Evolutionary conservation across 2,113 vertebrate genomes (phyloP).

Genomic region (Tychaedon coryphoeus): DNA sequence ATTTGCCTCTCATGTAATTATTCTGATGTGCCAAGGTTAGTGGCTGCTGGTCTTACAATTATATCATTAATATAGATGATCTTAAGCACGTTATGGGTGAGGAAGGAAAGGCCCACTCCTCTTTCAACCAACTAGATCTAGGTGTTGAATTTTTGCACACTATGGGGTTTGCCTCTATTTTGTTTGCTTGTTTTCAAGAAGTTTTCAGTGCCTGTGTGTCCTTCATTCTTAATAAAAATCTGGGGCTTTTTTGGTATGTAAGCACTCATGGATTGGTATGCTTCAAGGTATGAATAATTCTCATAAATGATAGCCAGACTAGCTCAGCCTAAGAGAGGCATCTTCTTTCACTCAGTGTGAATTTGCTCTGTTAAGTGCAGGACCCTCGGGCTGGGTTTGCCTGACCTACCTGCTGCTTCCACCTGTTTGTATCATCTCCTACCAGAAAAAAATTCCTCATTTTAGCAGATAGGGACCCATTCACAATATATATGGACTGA

Average conservation of each 20-base stretch:
- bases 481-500: not conserved
- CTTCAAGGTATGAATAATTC: not conserved
- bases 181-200: not conserved
- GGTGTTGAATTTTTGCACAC: not conserved
- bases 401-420: not conserved
- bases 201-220: not conserved
- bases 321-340: not conserved
- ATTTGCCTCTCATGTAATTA: not conserved
- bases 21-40: not conserved
- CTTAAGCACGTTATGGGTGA: not conserved
- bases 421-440: not conserved
- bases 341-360: not conserved
- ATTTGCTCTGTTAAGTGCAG: not conserved
- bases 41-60: not conserved
- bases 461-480: not conserved
- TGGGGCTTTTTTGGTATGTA: not conserved
- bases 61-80: not conserved
- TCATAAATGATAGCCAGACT: not conserved
- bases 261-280: not conserved
- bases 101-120: not conserved
- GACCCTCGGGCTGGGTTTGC: not conserved
- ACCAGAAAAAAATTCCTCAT: not conserved
- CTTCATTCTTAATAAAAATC: not conserved
- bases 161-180: not conserved
- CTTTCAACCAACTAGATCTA: not conserved